phyloP scores from a whole-genome alignment of 1,140 invertebrate genomes.

The Ridgeia piscesae region DNA sequence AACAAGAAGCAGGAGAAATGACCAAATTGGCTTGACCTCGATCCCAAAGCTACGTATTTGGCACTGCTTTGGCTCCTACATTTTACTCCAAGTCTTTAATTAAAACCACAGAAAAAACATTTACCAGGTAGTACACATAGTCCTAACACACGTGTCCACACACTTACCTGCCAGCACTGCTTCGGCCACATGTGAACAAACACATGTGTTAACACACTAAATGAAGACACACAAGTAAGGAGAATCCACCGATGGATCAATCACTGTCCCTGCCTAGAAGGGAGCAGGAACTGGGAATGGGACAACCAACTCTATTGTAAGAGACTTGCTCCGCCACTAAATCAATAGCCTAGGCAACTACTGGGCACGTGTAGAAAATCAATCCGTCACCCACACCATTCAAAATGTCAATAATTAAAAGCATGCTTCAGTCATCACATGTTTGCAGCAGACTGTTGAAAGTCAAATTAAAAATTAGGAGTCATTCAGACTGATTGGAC shows the following conservation, averaged over 20 bases:
- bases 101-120: neutral
- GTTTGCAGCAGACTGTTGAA: neutral
- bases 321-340: neutral
- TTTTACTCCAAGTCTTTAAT: neutral
- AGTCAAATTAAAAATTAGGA: neutral
- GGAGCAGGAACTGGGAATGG: neutral
- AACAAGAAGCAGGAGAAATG: too few species aligned
- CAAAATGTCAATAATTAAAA: conserved; percentile 1
- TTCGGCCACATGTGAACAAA: neutral
- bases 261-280: neutral
- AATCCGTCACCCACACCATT: neutral
- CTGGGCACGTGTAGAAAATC: neutral
- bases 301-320: neutral
- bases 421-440: neutral
- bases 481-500: neutral
- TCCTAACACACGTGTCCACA: neutral
- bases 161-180: neutral
- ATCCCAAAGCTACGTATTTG: too few species aligned
- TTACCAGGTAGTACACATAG: neutral
- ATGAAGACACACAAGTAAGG: neutral
- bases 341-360: neutral
- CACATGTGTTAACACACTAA: neutral
- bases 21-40: too few species aligned
- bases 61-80: neutral
- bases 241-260: neutral